Percentiles rank a stretch among this genome's conserved stretches.
Evolutionary conservation across 2,113 vertebrate genomes (phyloP).

Genomic region (Oxyruncus cristatus): DNA sequence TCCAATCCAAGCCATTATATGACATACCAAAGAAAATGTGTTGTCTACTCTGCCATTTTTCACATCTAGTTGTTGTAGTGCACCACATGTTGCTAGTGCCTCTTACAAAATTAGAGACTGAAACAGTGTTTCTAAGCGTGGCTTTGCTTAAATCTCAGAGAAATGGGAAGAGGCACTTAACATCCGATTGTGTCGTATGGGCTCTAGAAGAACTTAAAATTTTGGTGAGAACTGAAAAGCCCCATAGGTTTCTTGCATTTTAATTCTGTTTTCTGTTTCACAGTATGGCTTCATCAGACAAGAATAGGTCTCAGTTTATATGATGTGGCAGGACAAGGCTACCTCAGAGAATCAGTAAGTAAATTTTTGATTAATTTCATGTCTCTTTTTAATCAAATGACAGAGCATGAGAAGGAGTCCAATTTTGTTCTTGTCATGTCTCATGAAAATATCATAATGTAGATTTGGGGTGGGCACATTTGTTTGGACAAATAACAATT

Average conservation of each 20-base stretch:
- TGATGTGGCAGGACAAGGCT: conserved; percentile 96
- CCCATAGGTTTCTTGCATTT: neutral
- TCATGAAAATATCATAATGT: neutral
- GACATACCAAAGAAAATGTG: neutral
- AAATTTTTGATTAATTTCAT: neutral
- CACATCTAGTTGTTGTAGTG: neutral
- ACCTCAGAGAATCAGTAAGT: conserved; percentile 95
- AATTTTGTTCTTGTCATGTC: neutral
- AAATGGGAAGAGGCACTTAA: neutral
- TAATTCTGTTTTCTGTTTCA: conserved; percentile 22
- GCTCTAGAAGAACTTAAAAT: neutral
- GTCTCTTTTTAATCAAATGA: neutral
- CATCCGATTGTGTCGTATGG: neutral
- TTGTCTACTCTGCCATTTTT: neutral
- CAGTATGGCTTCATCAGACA: conserved; percentile 97
- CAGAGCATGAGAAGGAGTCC: neutral
- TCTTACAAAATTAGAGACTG: neutral
- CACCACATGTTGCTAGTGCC: too few relatives aligned
- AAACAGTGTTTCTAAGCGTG: neutral
- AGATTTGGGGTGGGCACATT: neutral
- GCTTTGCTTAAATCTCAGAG: neutral
- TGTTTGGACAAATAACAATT: neutral
- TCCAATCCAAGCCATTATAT: neutral
- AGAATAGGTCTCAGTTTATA: conserved; percentile 97
- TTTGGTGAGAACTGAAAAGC: neutral